Evolutionary conservation across 2,888 invertebrate genomes (phyloP).

Genomic region (Heliconius cydno): DNA sequence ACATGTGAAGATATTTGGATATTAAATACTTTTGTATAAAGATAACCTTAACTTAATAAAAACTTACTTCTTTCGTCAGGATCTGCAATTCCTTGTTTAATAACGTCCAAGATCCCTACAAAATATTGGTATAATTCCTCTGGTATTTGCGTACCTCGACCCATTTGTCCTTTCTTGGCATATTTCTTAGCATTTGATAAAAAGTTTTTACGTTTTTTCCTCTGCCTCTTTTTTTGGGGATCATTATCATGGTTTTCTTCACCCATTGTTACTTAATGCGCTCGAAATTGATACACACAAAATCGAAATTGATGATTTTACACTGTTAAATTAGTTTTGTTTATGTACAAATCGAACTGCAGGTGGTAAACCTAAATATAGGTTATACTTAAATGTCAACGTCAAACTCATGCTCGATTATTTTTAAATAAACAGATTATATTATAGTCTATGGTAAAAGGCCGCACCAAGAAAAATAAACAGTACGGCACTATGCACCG

Average conservation of each 20-base stretch:
- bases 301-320: background rate
- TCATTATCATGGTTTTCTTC: slow-evolving; percentile 58
- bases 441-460: background rate
- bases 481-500: too few relatives aligned
- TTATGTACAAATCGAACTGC: background rate
- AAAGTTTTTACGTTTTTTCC: slow-evolving; percentile 86
- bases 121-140: slow-evolving; percentile 90
- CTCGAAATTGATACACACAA: slow-evolving; percentile 7
- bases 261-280: slow-evolving; percentile 57
- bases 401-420: slow-evolving; percentile 30
- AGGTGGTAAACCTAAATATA: background rate
- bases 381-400: slow-evolving; percentile 27
- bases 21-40: background rate
- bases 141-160: slow-evolving; percentile 87
- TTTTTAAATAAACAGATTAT: slow-evolving; percentile 4
- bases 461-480: background rate
- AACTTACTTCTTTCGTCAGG: slow-evolving; percentile 88
- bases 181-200: slow-evolving; percentile 89
- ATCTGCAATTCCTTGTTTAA: slow-evolving; percentile 86
- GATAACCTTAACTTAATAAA: background rate
- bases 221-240: slow-evolving; percentile 73
- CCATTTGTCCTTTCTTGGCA: slow-evolving; percentile 88
- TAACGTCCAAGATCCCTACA: slow-evolving; percentile 88
- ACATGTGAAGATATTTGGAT: background rate
- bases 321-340: background rate